These are phyloP conservation scores for Chaetogeoica ovagalla DNA, from an alignment of 2,888 invertebrate genomes.

Conservation along the genomic window DNA sequence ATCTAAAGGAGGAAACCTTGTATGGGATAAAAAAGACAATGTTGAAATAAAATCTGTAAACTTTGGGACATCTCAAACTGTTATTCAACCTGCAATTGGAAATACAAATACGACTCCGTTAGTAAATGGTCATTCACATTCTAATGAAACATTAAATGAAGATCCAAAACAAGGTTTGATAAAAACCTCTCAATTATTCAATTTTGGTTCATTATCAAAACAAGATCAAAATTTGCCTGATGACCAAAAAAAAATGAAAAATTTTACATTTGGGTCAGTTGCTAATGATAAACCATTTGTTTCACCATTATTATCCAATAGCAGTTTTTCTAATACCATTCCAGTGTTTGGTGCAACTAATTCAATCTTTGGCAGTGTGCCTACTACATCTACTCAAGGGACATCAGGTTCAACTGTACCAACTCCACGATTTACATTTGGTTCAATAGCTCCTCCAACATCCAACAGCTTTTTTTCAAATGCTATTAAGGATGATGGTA, in stretches of 20 bases:
- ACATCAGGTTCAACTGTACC: neutral
- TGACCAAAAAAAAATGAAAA: conserved; percentile 20
- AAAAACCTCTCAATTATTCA: conserved; percentile 29
- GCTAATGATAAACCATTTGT: conserved; percentile 18
- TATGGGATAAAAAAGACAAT: conserved; percentile 12
- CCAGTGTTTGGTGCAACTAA: conserved; percentile 44
- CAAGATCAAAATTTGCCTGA: conserved; percentile 7
- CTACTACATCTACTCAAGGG: conserved; percentile 50
- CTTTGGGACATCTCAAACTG: conserved; percentile 7
- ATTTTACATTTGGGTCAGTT: conserved; percentile 38
- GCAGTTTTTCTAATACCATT: conserved; percentile 17
- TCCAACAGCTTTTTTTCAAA: conserved; percentile 19
- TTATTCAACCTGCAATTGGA: neutral
- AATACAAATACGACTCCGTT: conserved; percentile 28
- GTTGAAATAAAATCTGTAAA: neutral
- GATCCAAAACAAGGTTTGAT: conserved; percentile 17
- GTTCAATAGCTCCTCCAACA: conserved; percentile 11
- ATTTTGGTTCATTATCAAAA: conserved; percentile 36
- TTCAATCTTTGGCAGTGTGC: conserved; percentile 41
- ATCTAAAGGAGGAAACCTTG: neutral
- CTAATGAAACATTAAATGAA: conserved; percentile 20
- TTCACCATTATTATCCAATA: conserved; percentile 8
- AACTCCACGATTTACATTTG: conserved; percentile 44
- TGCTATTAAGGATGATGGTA: conserved; percentile 10
- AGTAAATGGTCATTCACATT: conserved; percentile 43